A percentile compares a stretch with the other conserved stretches of the same genome.
Conservation (phyloP, 2,113 vertebrate species). For the Cavia aperea region DNA sequence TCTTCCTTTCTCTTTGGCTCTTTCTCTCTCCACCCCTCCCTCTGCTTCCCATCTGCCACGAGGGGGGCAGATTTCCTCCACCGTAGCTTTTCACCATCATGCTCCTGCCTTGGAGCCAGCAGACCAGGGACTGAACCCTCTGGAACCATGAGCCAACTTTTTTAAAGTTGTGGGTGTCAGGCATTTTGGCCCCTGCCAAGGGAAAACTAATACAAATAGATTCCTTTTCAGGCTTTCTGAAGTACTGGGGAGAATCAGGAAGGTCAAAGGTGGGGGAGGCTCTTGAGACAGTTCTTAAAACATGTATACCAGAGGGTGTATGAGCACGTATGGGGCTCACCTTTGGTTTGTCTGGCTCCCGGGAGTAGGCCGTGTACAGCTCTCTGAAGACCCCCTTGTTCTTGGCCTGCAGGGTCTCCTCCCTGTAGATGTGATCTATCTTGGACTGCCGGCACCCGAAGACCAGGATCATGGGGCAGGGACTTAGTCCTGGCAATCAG, state of each 20-base stretch:
- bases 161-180: background rate
- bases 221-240: background rate
- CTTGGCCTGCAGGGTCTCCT: constrained; percentile 92
- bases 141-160: background rate
- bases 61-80: background rate
- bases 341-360: constrained; percentile 98
- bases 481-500: constrained; percentile 81
- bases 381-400: constrained; percentile 92
- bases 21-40: background rate
- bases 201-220: background rate
- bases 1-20: background rate
- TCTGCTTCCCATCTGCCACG: background rate
- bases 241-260: background rate
- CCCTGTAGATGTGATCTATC: constrained; percentile 96
- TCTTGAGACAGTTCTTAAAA: background rate
- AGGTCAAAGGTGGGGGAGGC: background rate
- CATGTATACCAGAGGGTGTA: rapidly evolving
- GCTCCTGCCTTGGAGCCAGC: background rate
- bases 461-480: constrained; percentile 92
- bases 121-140: background rate
- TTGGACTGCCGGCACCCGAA: constrained; percentile 96
- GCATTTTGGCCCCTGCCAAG: background rate
- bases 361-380: constrained; percentile 93
- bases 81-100: background rate
- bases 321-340: constrained; percentile 65